Evolutionary conservation across 1,140 invertebrate species (phyloP).

Genomic region (Orchestia grillus): DNA sequence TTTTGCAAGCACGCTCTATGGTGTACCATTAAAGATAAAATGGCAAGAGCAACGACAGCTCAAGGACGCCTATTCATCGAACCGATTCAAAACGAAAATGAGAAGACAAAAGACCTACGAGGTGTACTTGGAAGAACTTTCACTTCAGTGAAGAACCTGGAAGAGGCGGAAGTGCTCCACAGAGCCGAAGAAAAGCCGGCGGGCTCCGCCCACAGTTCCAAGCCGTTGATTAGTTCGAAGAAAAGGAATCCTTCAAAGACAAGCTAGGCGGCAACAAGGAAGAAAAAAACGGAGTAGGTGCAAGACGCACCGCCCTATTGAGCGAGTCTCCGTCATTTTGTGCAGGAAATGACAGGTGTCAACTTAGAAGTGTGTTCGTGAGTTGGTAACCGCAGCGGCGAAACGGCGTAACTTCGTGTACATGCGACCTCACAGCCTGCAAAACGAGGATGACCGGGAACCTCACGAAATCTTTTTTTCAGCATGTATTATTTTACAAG

Average conservation of each 20-base stretch:
- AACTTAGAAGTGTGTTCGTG: neutral
- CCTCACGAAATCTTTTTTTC: neutral
- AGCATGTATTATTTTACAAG: neutral
- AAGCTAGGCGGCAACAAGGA: conserved; percentile 15
- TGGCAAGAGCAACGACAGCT: neutral
- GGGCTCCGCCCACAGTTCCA: conserved; percentile 16
- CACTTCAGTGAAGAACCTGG: neutral
- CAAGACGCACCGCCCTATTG: conserved; percentile 20
- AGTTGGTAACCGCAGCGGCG: neutral
- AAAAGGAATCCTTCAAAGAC: conserved; percentile 19
- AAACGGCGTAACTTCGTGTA: neutral
- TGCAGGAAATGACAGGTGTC: conserved; percentile 49
- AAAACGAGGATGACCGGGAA: no score
- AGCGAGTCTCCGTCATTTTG: conserved; percentile 38
- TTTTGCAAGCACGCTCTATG: neutral
- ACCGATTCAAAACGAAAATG: neutral
- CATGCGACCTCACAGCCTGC: no score
- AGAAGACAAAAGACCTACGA: neutral
- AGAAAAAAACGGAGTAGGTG: neutral
- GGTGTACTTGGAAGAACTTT: neutral
- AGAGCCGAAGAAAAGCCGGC: neutral
- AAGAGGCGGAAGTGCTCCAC: conserved; percentile 22
- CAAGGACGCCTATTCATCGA: neutral
- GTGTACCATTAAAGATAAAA: neutral
- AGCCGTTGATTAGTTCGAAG: conserved; percentile 13